These are phyloP conservation scores for Anastrepha ludens DNA, from an alignment of 1,140 invertebrate species.

Conservation along the genomic window DNA sequence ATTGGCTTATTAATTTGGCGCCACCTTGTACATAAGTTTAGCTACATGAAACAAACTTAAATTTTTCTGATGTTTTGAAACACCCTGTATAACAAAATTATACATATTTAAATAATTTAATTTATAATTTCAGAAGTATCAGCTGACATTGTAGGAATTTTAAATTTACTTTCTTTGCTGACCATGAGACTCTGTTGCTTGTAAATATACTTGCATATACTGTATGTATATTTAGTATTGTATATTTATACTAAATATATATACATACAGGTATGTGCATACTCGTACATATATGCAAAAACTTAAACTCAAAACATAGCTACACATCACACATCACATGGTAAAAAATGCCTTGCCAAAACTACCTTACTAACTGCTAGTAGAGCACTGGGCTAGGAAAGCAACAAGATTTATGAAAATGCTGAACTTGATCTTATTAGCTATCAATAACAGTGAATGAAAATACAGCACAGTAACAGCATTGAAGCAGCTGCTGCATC, in stretches of 20 bases:
- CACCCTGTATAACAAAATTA: too few relatives aligned
- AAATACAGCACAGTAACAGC: neutral
- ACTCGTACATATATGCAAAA: neutral
- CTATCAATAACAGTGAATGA: conserved; percentile 18
- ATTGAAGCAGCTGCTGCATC: neutral
- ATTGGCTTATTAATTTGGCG: too few relatives aligned
- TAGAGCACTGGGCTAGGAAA: neutral
- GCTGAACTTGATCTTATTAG: conserved; percentile 37
- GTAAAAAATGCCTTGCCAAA: neutral
- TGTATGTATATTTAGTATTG: too few relatives aligned
- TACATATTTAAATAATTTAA: too few relatives aligned
- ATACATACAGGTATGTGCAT: neutral
- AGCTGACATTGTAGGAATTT: too few relatives aligned
- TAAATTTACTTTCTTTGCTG: too few relatives aligned
- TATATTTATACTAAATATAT: neutral
- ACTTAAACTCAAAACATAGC: neutral
- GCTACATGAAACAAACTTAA: too few relatives aligned
- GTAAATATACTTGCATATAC: neutral
- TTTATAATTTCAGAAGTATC: too few relatives aligned
- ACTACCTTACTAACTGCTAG: neutral
- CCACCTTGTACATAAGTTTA: too few relatives aligned
- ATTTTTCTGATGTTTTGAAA: too few relatives aligned
- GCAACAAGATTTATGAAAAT: conserved; percentile 9
- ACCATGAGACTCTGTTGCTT: too few relatives aligned
- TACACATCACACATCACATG: neutral